phyloP scores from a whole-genome alignment of 1,140 invertebrate genomes.

The Acromyrmex heyeri region DNA sequence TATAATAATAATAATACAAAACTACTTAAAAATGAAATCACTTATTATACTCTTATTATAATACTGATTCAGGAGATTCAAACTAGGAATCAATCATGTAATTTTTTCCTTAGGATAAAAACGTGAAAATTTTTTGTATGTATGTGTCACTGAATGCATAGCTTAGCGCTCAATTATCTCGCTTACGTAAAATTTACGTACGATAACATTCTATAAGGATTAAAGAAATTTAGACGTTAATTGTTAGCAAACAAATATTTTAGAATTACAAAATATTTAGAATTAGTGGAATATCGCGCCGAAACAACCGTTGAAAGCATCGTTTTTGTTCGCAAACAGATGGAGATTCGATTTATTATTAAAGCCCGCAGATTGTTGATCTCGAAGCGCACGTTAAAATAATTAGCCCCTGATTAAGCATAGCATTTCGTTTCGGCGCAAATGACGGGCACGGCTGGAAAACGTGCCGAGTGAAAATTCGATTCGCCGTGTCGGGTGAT shows the following conservation, averaged over 20 bases:
- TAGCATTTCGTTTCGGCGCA: background rate
- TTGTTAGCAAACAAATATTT: background rate
- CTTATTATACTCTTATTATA: too few species aligned
- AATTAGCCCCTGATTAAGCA: constrained; percentile 6
- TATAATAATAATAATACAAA: too few species aligned
- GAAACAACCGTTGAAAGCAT: background rate
- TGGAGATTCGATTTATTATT: background rate
- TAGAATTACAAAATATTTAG: background rate
- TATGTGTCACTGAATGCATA: too few species aligned
- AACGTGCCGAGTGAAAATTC: constrained; percentile 24
- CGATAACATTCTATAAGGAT: too few species aligned
- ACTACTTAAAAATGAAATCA: too few species aligned
- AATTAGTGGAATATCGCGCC: background rate
- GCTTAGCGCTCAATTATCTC: too few species aligned
- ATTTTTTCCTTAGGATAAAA: too few species aligned
- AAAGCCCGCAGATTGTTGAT: background rate
- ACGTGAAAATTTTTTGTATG: too few species aligned
- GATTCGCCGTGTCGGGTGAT: constrained; percentile 27
- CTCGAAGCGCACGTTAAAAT: background rate
- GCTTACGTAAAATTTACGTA: too few species aligned
- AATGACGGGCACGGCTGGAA: constrained; percentile 6
- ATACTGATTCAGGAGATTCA: too few species aligned
- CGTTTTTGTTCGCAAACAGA: background rate
- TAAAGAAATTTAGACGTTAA: background rate
- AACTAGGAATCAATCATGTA: too few species aligned